Evolutionary conservation across 2,888 invertebrate species (phyloP), one percentile per base, ranked within the genome.

Genomic region (Apotomis turbidana): DNA sequence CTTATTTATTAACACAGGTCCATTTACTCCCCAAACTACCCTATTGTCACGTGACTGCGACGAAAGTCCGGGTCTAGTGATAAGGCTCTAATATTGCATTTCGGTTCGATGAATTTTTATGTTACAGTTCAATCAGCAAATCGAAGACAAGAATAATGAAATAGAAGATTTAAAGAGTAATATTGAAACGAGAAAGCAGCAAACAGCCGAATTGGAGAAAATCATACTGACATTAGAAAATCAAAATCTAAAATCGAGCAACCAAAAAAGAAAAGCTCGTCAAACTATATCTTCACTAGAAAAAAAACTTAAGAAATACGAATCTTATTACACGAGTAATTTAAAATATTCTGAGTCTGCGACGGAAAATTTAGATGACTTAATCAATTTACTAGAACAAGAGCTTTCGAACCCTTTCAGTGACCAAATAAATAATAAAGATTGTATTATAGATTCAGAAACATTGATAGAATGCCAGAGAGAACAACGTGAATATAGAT

Each of bases 371-470:
- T 78, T 93, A 27, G 90, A 92, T 74, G 85, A 83, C 73, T 81
- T 93, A 63, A 89, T 93, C 15, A 88, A 89, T 83, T 88, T 88
- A 57, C 83, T 93, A 6, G 93, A 93, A 83, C 84, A 90, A 44
- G 93, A 93, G 79, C 78, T 93, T 63, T 86, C 82, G 54, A 79
- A 83, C 41, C 81, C 88, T 51, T 77, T 84, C 64, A 85, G 86
- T 12, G 57, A 78, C 5, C 74, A 79, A 36, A 13, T 75, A 0
- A 44, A 60, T 57, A 71, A 70, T 13, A 71, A 73, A n/a, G 73
- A 61, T 46, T 41, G 46, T 36, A 68, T 38, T 52, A 70, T 41
- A 58, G 68, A 70, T 13, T 74, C 3, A 76, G 63, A 62, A 54
- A 74, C 59, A 76, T 79, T 76, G 74, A 79, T n/a, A 74, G 77